Evolutionary conservation across 2,888 invertebrate species (phyloP).

Genomic region (Prostheceraeus crozeri): DNA sequence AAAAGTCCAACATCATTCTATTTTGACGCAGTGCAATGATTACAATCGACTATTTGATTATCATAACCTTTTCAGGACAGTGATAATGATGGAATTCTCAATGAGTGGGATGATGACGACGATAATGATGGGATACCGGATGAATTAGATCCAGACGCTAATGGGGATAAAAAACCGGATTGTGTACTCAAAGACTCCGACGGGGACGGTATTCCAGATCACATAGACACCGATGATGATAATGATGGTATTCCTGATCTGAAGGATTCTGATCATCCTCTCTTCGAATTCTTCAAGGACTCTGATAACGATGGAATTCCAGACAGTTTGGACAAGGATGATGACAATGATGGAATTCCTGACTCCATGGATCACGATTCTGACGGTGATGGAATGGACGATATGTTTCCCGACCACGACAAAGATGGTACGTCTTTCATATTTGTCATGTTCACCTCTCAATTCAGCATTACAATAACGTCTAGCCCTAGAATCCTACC

Average conservation of each 20-base stretch:
- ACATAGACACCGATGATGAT: conserved; percentile 41
- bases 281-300: conserved; percentile 39
- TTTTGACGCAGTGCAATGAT: too few relatives aligned
- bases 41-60: not conserved
- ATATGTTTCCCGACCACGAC: conserved; percentile 42
- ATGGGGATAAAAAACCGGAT: conserved; percentile 37
- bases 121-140: conserved; percentile 40
- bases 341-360: conserved; percentile 42
- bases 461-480: too few relatives aligned
- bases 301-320: conserved; percentile 47
- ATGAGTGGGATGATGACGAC: conserved; percentile 40
- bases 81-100: conserved; percentile 45
- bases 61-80: conserved; percentile 43
- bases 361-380: conserved; percentile 42
- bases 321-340: conserved; percentile 42
- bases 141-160: conserved; percentile 36
- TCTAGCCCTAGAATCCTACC: too few relatives aligned
- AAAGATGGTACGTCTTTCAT: too few relatives aligned
- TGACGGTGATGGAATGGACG: conserved; percentile 37
- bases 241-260: conserved; percentile 40
- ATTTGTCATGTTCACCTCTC: conserved; percentile 42
- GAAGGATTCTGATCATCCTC: conserved; percentile 36
- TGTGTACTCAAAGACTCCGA: conserved; percentile 37
- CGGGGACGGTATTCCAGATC: conserved; percentile 40
- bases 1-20: too few relatives aligned